Evolutionary conservation across 1,140 invertebrate species (phyloP), one percentile per base, ranked within the genome.

Genomic region (Apis florea): DNA sequence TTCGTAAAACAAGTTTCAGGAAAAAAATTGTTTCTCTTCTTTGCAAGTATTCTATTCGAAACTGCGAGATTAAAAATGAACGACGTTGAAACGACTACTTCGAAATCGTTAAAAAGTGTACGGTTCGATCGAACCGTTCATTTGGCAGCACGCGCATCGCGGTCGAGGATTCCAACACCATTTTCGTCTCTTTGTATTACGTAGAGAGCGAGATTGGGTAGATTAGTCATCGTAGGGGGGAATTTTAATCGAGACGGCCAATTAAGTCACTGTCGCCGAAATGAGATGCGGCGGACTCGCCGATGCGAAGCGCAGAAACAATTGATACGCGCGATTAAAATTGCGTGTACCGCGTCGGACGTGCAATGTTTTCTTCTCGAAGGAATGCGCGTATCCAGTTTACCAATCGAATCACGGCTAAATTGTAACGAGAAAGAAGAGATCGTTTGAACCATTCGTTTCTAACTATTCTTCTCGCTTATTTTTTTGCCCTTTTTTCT

Each of bases 211-310:
- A 40, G 80, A 80, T 24, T 54, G 40, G 56, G 9, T 21, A 31
- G 68, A 86, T 87, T 83, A 84, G 72, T 83, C 84, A 87, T 86
- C 84, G 68, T 5, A 0, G 6, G 31, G 24, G 67, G 15, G 77
- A 78, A 81, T 86, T 81, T 84, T 79, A 83, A 84, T 68, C 64
- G 69, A 59, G 69, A 19, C 71, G 26, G 69, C 66, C 81, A 83
- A 81, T 86, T 80, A 86, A 84, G 73, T 76, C 59, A n/a, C 56
- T 61, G 63, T 67, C 80, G 31, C 69, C 31, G 66, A 53, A 76
- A 76, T 61, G 21, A 73, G 54, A 80, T 61, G 72, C 53, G 40
- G 19, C n/a, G n/a, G n/a, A n/a, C n/a, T n/a, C 15, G 9, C 1
- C 19, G 58, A 71, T 78, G 61, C 13, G 74, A 83, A n/a, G 15